Evolutionary conservation across 2,888 invertebrate genomes (phyloP), one percentile per base, ranked within the genome.

Genomic region (Troides helena): DNA sequence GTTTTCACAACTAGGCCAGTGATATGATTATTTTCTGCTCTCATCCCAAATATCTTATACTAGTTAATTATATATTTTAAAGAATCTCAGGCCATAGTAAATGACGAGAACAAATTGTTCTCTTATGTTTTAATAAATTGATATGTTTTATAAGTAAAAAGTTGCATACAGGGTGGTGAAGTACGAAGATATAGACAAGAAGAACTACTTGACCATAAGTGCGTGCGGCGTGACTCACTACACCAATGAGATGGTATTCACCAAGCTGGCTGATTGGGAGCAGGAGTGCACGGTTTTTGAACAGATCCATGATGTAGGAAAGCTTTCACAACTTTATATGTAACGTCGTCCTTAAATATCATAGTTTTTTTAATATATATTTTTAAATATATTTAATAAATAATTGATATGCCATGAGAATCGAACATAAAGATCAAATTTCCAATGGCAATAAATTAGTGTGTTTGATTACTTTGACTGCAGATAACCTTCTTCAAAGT

Each of bases 141-240:
- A 14, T 14, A 4, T 5, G 17, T 50, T 50, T 14, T 50, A 14
- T 17, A 50, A 50, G 10, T 50, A 50, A 14, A 2, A 50, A 50
- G 50, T 60, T 5, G 46, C 10, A 30, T 82, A 59, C 82, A 97
- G 97, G 76, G 95, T 97, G 56, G 96, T 96, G 1, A 94, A 94
- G 0, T 97, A 96, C 79, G 94, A 94, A 57, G 92, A 95, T 65
- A 91, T 97, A 30, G 94, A 96, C 77, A 94, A 94, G 80, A 93
- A 88, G 21, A 96, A 96, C 79, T 97, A 95, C 82, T 95, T 96
- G 78, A 98, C 98, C 0, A 95, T 98, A 75, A 97, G 98, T 75
- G 89, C 94, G 4, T 94, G 95, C 80, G 98, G 98, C 0, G 96
- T 98, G 0, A 95, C 97, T n/a, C 96, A 96, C 78, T 95, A 95